A percentile compares a stretch with the other conserved stretches of the same genome.
Conservation (phyloP, 1,140 invertebrate genomes). For the Drosophila quadrilineata region DNA sequence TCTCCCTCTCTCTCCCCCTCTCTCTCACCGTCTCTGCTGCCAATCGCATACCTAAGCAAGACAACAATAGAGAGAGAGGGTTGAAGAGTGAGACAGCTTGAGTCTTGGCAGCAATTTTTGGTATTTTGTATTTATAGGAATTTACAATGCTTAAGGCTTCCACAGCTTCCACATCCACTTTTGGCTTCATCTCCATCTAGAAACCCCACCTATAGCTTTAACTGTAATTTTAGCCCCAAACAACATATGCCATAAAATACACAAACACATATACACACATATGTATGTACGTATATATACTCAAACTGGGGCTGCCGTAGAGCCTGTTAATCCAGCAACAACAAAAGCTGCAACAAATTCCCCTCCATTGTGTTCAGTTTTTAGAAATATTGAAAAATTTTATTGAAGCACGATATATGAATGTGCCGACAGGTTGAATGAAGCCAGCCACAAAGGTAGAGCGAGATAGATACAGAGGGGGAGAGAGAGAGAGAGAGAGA, state of each 20-base stretch:
- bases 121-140: conserved; percentile 54
- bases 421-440: conserved; percentile 26
- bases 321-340: conserved; percentile 61
- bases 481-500: no score
- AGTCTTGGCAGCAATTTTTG: conserved; percentile 48
- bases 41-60: conserved; percentile 22
- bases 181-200: neutral
- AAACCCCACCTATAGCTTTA: neutral
- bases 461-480: neutral
- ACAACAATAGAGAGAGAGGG: no score
- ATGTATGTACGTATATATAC: neutral
- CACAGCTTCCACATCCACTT: neutral
- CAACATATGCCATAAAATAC: conserved; percentile 46
- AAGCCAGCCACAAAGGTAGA: neutral
- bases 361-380: conserved; percentile 33
- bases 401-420: conserved; percentile 66
- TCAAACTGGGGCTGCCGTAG: neutral
- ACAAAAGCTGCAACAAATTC: conserved; percentile 25
- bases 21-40: no score
- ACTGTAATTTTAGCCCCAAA: conserved; percentile 15
- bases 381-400: conserved; percentile 72
- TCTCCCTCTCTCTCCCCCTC: no score
- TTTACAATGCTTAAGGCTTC: conserved; percentile 29
- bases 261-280: conserved; percentile 32
- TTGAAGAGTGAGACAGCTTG: no score